Base-by-base conservation (phyloP, 2,797 vertebrate species). In the Clangula hyemalis region DNA sequence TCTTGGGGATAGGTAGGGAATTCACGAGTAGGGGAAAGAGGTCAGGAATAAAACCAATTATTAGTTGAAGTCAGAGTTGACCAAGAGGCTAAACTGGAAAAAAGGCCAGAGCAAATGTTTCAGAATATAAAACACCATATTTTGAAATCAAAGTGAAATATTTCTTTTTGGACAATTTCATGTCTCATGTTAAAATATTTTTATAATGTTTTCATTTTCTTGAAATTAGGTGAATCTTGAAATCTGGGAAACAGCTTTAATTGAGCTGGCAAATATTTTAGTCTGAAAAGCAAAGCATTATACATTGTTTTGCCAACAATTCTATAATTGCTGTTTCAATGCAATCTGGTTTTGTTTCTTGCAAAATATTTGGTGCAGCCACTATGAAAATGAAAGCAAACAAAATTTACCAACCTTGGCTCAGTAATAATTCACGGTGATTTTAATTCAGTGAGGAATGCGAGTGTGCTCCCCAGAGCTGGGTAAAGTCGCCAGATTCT, bases 221-320 rank as follows among this genome's bases (percentile, higher is more conserved):
- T 65, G 30, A 43, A 65, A 65, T 65, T 65, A 43, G 39, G 39
- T 65, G 62, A 65, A 65, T 65, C 28, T 22, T 65, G 62, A 65
- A 86, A 75, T 41, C 38, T 66, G 76, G 58, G 68, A 90, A 91
- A 62, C 8, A 0, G 4, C 84, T 75, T 86, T 84, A 61, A 90
- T 65, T 70, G 80, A 81, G 21, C 56, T 90, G 60, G 49, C 64
- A 95, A 93, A 69, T 93, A 79, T 70, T 91, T 91, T 25, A 81
- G 13, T 36, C 51, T 41, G 58, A 88, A 95, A 93, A 88, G 41
- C 38, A 95, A 93, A 91, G 38, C 58, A 30, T 66, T 62, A 39
- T 10, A 60, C 8, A n/a, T 39, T 53, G 38, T 88, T 93, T 94
- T 81, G 54, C 85, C 79, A 86, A 27, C 58, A 90, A 17, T 12